A percentile compares a stretch with the other conserved stretches of the same genome.
phyloP scores from a whole-genome alignment of 1,140 invertebrate species.

The Brachionus rubens region DNA sequence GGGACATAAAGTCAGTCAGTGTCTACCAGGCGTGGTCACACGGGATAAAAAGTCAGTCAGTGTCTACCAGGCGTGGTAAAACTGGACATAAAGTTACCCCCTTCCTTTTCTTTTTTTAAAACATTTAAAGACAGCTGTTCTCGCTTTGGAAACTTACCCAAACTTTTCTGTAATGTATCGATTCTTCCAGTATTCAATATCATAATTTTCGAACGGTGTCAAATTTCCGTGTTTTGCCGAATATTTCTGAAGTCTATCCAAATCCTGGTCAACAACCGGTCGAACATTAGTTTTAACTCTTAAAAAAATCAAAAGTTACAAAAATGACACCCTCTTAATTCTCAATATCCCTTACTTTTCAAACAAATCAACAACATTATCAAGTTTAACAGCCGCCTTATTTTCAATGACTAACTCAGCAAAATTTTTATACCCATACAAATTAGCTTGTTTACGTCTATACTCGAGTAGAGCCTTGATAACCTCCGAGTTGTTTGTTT shows the following conservation, averaged over 20 bases:
- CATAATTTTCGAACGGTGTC: slow-evolving; percentile 72
- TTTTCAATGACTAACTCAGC: slow-evolving; percentile 85
- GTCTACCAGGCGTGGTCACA: too few species aligned
- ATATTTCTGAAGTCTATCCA: slow-evolving; percentile 1
- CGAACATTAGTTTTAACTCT: slow-evolving; percentile 17
- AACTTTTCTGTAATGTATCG: slow-evolving; percentile 60
- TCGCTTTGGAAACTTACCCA: background rate
- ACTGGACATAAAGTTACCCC: too few species aligned
- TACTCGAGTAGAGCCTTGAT: slow-evolving; percentile 29
- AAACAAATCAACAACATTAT: slow-evolving; percentile 73
- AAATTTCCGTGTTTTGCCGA: slow-evolving; percentile 64
- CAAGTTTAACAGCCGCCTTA: slow-evolving; percentile 82
- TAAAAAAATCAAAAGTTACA: background rate
- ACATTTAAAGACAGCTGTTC: too few species aligned
- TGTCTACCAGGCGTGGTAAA: too few species aligned
- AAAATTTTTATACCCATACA: slow-evolving; percentile 75
- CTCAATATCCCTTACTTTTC: slow-evolving; percentile 60
- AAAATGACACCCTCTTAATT: too few species aligned
- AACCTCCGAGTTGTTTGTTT: slow-evolving; percentile 69
- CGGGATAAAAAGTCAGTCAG: too few species aligned
- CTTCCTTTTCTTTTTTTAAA: too few species aligned
- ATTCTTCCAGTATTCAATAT: slow-evolving; percentile 79
- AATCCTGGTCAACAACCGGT: slow-evolving; percentile 9
- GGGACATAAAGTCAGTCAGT: too few species aligned
- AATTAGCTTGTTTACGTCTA: slow-evolving; percentile 70